Percentiles rank a stretch among this genome's conserved stretches.
Evolutionary conservation across 2,113 vertebrate genomes (phyloP).

Genomic region (Thermophis baileyi): DNA sequence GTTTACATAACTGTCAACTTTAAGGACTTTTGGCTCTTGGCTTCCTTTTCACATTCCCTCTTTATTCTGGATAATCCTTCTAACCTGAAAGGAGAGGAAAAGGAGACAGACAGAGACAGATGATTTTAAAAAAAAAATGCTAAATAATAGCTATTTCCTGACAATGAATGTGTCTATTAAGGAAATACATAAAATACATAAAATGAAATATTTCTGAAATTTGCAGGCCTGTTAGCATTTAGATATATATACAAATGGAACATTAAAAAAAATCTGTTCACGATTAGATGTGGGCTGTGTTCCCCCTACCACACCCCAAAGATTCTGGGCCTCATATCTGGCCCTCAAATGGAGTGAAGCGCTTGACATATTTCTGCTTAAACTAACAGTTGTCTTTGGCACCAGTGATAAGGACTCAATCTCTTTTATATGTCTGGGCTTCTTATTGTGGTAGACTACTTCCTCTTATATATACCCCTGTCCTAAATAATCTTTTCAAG

Average conservation of each 20-base stretch:
- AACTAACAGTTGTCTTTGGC: conserved; percentile 65
- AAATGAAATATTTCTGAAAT: neutral
- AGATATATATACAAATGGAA: neutral
- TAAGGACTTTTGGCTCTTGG: neutral
- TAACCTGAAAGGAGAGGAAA: neutral
- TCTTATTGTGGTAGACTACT: conserved; percentile 52
- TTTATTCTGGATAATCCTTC: neutral
- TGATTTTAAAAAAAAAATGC: neutral
- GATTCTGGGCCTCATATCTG: conserved; percentile 36
- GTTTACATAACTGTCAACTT: neutral
- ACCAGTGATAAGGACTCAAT: conserved; percentile 33
- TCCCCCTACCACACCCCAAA: conserved; percentile 5
- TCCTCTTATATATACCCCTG: conserved; percentile 46
- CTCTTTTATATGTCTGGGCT: conserved; percentile 58
- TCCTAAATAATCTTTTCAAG: conserved; percentile 48
- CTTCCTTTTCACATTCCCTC: neutral
- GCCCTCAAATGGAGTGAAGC: conserved; percentile 31
- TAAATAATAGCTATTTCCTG: neutral
- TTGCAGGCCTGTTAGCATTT: neutral
- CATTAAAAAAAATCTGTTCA: neutral
- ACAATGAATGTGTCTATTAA: neutral
- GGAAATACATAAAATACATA: neutral
- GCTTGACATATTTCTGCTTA: conserved; percentile 49
- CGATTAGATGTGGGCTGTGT: neutral
- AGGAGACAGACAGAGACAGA: neutral